Percentiles rank a stretch among this genome's conserved stretches.
These are phyloP conservation scores for Macropis europaea DNA, from an alignment of 2,888 invertebrate genomes.

Conservation along the genomic window DNA sequence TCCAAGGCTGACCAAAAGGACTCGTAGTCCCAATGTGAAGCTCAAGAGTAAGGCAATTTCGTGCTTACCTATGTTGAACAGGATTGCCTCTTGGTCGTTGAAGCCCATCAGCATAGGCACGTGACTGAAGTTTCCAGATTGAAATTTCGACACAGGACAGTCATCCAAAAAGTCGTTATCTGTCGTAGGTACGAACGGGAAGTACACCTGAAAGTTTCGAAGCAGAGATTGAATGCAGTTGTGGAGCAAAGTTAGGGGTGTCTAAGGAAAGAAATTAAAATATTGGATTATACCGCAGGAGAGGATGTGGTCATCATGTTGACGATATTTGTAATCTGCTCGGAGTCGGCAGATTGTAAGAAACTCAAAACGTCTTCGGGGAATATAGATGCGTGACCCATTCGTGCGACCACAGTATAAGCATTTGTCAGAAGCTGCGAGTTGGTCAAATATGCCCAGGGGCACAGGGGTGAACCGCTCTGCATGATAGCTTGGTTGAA, in stretches of 20 bases:
- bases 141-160: constrained; percentile 78
- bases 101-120: constrained; percentile 81
- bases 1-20: not conserved
- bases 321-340: no score
- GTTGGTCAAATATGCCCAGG: constrained; percentile 78
- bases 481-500: constrained; percentile 82
- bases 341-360: no score
- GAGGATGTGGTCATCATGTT: no score
- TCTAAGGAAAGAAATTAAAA: no score
- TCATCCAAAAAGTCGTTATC: constrained; percentile 80
- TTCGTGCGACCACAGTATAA: constrained; percentile 74
- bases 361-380: constrained; percentile 7
- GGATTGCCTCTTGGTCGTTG: constrained; percentile 77
- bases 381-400: constrained; percentile 48
- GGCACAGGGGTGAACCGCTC: constrained; percentile 81
- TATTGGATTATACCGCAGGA: no score
- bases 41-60: no score
- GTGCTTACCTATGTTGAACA: not conserved
- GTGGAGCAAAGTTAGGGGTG: no score
- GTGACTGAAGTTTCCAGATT: constrained; percentile 79
- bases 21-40: no score
- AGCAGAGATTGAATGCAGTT: no score
- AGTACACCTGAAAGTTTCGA: not conserved
- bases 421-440: constrained; percentile 61
- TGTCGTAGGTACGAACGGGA: constrained; percentile 80